A percentile compares a stretch with the other conserved stretches of the same genome.
These are phyloP conservation scores for Hepsetus odoe DNA, from an alignment of 2,113 vertebrate species.

Conservation along the genomic window DNA sequence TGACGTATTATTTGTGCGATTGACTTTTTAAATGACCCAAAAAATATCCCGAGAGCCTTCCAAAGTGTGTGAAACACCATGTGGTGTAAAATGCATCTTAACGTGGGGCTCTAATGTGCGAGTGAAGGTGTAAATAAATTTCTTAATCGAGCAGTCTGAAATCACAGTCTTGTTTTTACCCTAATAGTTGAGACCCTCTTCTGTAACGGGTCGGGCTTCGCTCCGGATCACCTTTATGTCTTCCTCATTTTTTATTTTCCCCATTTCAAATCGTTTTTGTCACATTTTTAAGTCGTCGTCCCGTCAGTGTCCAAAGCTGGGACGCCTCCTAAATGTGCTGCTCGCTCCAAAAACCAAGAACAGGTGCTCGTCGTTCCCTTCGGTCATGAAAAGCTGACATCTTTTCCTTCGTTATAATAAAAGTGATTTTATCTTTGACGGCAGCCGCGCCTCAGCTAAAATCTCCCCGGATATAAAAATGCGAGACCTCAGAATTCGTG, in stretches of 20 bases:
- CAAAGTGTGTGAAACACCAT: no score
- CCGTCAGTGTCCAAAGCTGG: background rate
- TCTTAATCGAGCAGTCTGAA: background rate
- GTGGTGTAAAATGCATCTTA: no score
- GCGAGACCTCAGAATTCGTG: background rate
- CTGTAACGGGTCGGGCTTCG: background rate
- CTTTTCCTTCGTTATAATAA: conserved; percentile 2
- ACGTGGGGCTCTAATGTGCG: no score
- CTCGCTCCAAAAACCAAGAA: background rate
- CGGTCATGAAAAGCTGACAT: background rate
- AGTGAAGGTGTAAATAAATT: no score
- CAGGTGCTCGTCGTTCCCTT: background rate
- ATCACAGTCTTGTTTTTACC: background rate
- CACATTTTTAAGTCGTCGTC: background rate
- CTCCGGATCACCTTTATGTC: background rate
- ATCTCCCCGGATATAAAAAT: background rate
- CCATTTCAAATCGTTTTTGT: background rate
- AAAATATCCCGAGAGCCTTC: no score
- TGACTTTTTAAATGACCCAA: no score
- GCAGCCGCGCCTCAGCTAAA: conserved; percentile 26
- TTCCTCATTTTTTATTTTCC: background rate
- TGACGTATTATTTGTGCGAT: no score
- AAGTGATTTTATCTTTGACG: conserved; percentile 13
- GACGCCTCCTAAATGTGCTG: background rate
- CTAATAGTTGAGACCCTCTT: background rate